phyloP scores from a whole-genome alignment of 2,888 invertebrate species.

The Eupsilia transversa region DNA sequence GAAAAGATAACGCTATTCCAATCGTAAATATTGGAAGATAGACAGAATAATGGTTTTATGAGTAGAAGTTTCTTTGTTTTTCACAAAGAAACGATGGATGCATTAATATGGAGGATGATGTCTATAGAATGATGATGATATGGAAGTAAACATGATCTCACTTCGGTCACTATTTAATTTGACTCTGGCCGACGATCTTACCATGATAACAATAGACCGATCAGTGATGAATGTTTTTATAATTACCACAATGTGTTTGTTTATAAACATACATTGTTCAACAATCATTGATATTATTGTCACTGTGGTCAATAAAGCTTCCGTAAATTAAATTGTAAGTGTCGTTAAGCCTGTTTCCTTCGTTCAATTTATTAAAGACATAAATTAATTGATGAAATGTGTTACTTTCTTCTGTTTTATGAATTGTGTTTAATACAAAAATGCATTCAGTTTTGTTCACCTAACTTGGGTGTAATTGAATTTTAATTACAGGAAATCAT shows the following conservation, averaged over 20 bases:
- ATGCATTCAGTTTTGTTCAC: slow-evolving; percentile 4
- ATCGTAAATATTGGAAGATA: background rate
- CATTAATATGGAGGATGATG: background rate
- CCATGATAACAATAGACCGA: slow-evolving; percentile 13
- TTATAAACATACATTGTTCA: slow-evolving; percentile 42
- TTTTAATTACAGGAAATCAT: slow-evolving; percentile 3
- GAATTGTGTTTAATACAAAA: background rate
- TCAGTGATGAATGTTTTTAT: slow-evolving; percentile 27
- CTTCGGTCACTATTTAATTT: background rate
- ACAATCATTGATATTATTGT: slow-evolving; percentile 12
- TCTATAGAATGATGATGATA: background rate
- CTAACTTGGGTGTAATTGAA: background rate
- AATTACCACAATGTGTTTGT: slow-evolving; percentile 20
- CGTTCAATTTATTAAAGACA: slow-evolving; percentile 9
- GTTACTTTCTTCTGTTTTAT: background rate
- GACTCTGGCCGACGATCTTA: background rate
- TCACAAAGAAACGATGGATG: background rate
- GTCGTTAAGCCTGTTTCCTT: slow-evolving; percentile 1
- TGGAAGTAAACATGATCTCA: background rate
- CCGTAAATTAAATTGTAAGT: slow-evolving; percentile 9
- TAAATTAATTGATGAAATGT: slow-evolving; percentile 19
- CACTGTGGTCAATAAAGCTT: slow-evolving; percentile 16
- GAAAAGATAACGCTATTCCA: background rate
- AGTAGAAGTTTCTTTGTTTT: no score
- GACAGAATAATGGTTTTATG: no score